Percentiles rank a stretch among this genome's conserved stretches.
Conservation (phyloP, 2,113 vertebrate species). For the Hyperoodon ampullatus region DNA sequence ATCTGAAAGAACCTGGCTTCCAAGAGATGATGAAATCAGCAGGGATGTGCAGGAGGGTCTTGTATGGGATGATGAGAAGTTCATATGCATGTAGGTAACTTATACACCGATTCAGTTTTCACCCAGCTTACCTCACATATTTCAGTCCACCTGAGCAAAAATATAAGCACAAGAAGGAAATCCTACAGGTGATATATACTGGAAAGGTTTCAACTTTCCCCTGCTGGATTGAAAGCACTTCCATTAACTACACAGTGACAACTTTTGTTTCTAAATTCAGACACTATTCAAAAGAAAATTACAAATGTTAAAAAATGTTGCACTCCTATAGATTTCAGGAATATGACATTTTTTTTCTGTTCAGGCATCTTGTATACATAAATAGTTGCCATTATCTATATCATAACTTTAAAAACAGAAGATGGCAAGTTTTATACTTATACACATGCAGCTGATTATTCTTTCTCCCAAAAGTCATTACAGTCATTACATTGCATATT, state of each 20-base stretch:
- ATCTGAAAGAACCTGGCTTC: neutral
- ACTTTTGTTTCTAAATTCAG: conserved; percentile 14
- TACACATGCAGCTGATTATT: neutral
- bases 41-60: neutral
- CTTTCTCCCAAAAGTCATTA: neutral
- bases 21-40: neutral
- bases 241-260: neutral
- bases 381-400: neutral
- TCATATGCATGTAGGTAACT: neutral
- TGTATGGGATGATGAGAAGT: neutral
- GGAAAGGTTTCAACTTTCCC: neutral
- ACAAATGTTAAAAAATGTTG: neutral
- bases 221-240: neutral
- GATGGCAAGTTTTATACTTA: neutral
- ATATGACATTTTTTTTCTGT: neutral
- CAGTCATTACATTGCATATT: neutral
- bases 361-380: neutral
- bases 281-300: neutral
- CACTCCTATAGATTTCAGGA: neutral
- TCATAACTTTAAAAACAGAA: conserved; percentile 14
- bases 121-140: neutral
- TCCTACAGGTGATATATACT: neutral
- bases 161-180: neutral
- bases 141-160: neutral
- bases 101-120: neutral